Percentiles rank a stretch among this genome's conserved stretches.
phyloP scores from a whole-genome alignment of 2,888 invertebrate species.

The Sminthurinus aureus region DNA sequence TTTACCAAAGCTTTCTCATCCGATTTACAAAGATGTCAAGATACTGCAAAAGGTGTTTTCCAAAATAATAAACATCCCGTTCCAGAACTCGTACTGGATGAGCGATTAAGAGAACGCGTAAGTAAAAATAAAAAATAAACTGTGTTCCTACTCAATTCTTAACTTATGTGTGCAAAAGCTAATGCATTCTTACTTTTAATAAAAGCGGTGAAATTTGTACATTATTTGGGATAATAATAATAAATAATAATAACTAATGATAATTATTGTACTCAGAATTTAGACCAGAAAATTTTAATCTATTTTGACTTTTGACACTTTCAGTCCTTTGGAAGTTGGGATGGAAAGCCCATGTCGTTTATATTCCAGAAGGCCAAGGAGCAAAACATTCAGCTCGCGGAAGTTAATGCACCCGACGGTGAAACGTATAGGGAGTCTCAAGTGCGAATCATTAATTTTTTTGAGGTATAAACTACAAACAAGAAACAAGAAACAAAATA shows the following conservation, averaged over 20 bases:
- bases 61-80: neutral
- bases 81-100: constrained; percentile 17
- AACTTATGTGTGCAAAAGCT: too few species aligned
- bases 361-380: constrained; percentile 23
- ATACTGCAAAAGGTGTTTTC: constrained; percentile 31
- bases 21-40: constrained; percentile 34
- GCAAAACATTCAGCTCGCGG: neutral
- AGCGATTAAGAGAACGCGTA: constrained; percentile 29
- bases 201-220: too few species aligned
- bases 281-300: too few species aligned
- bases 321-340: constrained; percentile 8
- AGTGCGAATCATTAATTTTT: neutral
- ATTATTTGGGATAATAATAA: too few species aligned
- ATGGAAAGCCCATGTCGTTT: constrained; percentile 10
- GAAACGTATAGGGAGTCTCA: constrained; percentile 20
- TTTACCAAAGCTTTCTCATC: constrained; percentile 32
- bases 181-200: too few species aligned
- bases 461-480: constrained; percentile 27
- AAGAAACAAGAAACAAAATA: too few species aligned
- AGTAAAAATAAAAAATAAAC: neutral
- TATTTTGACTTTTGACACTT: neutral
- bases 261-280: neutral
- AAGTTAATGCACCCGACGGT: constrained; percentile 18
- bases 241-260: neutral
- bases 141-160: neutral